Evolutionary conservation across 2,888 invertebrate species (phyloP).

Genomic region (Exocentrus adspersus): DNA sequence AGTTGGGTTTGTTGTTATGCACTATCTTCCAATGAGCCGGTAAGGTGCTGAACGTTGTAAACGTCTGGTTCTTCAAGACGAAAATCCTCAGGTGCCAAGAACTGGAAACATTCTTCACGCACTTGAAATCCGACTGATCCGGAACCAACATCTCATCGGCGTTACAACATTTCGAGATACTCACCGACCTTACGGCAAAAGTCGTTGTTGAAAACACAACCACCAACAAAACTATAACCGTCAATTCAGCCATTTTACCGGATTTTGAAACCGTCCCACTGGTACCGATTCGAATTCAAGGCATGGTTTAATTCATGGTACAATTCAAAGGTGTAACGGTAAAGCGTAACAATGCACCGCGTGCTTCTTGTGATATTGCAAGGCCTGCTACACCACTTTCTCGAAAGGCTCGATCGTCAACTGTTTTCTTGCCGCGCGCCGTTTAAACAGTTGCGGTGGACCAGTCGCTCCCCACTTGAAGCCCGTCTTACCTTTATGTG

Average conservation of each 20-base stretch:
- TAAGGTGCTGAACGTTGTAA: conserved; percentile 42
- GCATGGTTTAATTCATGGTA: not conserved
- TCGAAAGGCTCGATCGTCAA: conserved; percentile 42
- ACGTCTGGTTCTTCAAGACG: conserved; percentile 30
- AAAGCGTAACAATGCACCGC: conserved; percentile 29
- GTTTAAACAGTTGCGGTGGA: conserved; percentile 47
- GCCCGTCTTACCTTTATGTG: conserved; percentile 39
- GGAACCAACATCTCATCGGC: conserved; percentile 46
- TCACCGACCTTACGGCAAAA: conserved; percentile 44
- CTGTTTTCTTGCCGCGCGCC: conserved; percentile 46
- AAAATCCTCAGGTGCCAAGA: conserved; percentile 50
- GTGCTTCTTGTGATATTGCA: conserved; percentile 22
- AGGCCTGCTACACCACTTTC: conserved; percentile 15
- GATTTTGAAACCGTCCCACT: conserved; percentile 11
- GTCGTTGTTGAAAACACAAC: conserved; percentile 5
- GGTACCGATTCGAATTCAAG: not conserved
- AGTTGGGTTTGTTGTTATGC: conserved; percentile 60
- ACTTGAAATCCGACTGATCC: conserved; percentile 44
- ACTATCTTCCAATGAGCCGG: conserved; percentile 63
- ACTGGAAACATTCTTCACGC: conserved; percentile 37
- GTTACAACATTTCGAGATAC: conserved; percentile 54
- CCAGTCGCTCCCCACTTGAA: conserved; percentile 45
- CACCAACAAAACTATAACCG: conserved; percentile 18
- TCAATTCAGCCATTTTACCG: conserved; percentile 20
- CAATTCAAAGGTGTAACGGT: not conserved